Conservation (phyloP, 2,797 vertebrate genomes). For the Scomberomorus guttatus region DNA sequence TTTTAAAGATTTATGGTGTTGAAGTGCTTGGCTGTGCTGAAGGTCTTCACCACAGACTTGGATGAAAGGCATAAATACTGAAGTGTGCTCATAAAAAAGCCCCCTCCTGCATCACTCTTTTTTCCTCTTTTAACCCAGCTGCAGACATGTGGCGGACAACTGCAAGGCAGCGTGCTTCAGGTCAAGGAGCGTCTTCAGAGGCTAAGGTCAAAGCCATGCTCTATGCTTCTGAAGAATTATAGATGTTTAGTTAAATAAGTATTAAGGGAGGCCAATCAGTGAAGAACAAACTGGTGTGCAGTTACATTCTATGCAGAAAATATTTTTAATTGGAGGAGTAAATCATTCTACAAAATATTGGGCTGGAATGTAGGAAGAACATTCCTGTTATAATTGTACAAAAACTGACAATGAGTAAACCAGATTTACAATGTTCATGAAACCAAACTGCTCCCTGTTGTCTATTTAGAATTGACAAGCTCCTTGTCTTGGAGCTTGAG, state of each 20-base stretch:
- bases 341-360: constrained; percentile 27
- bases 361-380: constrained; percentile 58
- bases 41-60: constrained; percentile 64
- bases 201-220: constrained; percentile 25
- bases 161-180: constrained; percentile 35
- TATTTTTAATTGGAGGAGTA: constrained; percentile 16
- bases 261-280: background rate
- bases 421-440: constrained; percentile 67
- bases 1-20: constrained; percentile 74
- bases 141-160: constrained; percentile 60
- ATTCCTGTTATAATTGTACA: constrained; percentile 58
- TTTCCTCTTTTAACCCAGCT: constrained; percentile 58
- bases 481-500: constrained; percentile 60
- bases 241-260: background rate
- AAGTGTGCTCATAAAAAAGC: constrained; percentile 64
- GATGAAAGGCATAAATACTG: constrained; percentile 79
- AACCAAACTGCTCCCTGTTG: constrained; percentile 65
- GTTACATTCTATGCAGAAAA: constrained; percentile 8
- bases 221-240: constrained; percentile 8
- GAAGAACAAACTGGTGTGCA: background rate
- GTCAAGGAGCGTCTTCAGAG: constrained; percentile 45
- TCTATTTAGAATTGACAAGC: constrained; percentile 67
- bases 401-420: constrained; percentile 58
- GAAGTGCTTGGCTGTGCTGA: constrained; percentile 68
- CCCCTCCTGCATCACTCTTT: constrained; percentile 36